These are phyloP conservation scores for Drosophila algonquin DNA, from an alignment of 2,888 invertebrate species.

Conservation along the genomic window DNA sequence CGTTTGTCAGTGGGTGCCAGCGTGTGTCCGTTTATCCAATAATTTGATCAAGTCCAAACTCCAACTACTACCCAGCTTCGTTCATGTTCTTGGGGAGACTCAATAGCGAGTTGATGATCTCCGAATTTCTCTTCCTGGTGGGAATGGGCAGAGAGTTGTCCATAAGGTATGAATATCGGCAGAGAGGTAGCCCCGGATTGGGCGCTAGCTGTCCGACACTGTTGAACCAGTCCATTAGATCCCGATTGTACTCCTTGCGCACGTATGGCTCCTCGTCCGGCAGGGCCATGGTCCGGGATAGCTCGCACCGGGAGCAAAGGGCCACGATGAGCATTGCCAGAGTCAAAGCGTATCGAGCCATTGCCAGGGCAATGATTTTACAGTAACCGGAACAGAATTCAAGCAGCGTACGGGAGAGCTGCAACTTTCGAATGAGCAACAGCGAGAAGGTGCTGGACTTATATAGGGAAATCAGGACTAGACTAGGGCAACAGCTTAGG, in stretches of 20 bases:
- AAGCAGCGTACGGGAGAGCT: slow-evolving; percentile 30
- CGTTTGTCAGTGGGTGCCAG: slow-evolving; percentile 21
- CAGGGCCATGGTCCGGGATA: slow-evolving; percentile 63
- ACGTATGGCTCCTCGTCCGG: slow-evolving; percentile 82
- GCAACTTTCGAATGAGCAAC: slow-evolving; percentile 47
- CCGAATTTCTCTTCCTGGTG: slow-evolving; percentile 88
- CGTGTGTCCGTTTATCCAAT: neutral
- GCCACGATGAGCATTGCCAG: slow-evolving; percentile 49
- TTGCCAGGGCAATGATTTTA: slow-evolving; percentile 14
- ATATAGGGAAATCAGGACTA: slow-evolving; percentile 55
- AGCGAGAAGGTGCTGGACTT: slow-evolving; percentile 38
- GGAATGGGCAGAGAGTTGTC: slow-evolving; percentile 79
- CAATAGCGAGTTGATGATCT: slow-evolving; percentile 90
- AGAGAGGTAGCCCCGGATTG: slow-evolving; percentile 62
- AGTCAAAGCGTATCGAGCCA: slow-evolving; percentile 49
- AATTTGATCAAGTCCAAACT: neutral
- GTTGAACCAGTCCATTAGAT: slow-evolving; percentile 80
- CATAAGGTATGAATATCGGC: slow-evolving; percentile 71
- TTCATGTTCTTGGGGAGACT: slow-evolving; percentile 90
- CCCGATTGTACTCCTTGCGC: slow-evolving; percentile 81
- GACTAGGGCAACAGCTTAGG: slow-evolving; percentile 40
- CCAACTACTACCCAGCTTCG: slow-evolving; percentile 87
- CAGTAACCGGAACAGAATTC: slow-evolving; percentile 10
- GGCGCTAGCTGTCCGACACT: slow-evolving; percentile 72
- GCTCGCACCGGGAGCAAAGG: slow-evolving; percentile 22